These are phyloP conservation scores for Myiotriccus ornatus DNA, from an alignment of 2,797 vertebrate genomes.

Conservation along the genomic window DNA sequence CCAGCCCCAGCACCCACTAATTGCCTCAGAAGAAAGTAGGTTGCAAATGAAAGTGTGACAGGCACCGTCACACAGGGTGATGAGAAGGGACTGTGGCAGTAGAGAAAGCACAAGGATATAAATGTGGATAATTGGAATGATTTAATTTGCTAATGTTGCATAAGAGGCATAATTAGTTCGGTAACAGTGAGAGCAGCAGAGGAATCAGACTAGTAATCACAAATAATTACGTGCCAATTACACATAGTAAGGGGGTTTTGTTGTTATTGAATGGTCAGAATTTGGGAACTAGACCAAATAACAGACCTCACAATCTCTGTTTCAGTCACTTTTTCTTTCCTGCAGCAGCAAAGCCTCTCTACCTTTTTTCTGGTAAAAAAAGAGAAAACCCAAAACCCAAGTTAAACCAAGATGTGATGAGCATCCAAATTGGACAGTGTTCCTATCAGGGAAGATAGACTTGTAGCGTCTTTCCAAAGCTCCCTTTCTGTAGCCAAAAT, in stretches of 20 bases:
- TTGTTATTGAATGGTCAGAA: conserved; percentile 58
- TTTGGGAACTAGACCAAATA: conserved; percentile 50
- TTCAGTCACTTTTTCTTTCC: conserved; percentile 18
- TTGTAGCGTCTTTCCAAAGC: conserved; percentile 68
- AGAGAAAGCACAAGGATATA: conserved; percentile 78
- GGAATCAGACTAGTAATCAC: conserved; percentile 67
- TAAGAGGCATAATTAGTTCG: conserved; percentile 70
- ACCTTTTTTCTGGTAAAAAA: conserved; percentile 15
- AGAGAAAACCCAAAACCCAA: background rate
- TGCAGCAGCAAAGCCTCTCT: background rate
- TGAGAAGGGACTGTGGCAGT: conserved; percentile 82
- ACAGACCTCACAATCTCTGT: conserved; percentile 27
- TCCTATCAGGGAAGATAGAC: conserved; percentile 54
- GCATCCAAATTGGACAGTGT: conserved; percentile 19
- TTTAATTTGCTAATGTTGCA: conserved; percentile 73
- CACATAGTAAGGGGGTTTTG: conserved; percentile 46
- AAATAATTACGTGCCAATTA: conserved; percentile 69
- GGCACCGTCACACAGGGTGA: conserved; percentile 77
- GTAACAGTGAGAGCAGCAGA: conserved; percentile 63
- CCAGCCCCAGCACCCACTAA: background rate
- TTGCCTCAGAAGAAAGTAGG: conserved; percentile 21
- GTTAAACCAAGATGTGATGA: conserved; percentile 18
- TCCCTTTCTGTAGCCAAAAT: conserved; percentile 66
- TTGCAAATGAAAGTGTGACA: conserved; percentile 14
- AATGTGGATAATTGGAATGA: conserved; percentile 65